phyloP scores from a whole-genome alignment of 2,113 vertebrate genomes.

The Sceloporus tristichus region DNA sequence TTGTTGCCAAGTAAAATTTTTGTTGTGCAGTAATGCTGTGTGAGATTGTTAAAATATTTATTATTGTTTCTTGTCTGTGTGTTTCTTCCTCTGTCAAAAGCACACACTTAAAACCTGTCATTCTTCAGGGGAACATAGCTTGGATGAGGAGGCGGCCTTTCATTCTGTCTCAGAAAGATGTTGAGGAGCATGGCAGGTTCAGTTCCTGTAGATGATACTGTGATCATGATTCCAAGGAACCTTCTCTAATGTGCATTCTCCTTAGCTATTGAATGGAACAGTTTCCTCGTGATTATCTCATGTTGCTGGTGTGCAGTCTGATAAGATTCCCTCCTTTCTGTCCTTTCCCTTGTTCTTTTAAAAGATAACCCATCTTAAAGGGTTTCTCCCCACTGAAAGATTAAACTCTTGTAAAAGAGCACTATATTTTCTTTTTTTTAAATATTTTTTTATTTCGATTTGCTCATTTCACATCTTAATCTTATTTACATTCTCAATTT shows the following conservation, averaged over 20 bases:
- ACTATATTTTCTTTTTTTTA: neutral
- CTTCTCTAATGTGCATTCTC: neutral
- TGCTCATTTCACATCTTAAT: too few species aligned
- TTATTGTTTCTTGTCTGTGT: neutral
- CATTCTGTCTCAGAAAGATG: neutral
- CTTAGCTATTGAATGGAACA: neutral
- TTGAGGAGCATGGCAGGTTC: neutral
- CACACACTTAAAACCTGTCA: neutral
- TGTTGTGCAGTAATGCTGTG: neutral
- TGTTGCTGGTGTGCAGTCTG: neutral
- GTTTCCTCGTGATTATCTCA: neutral
- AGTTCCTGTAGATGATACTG: neutral
- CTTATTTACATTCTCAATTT: too few species aligned
- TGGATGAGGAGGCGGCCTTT: too few species aligned
- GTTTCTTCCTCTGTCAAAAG: neutral
- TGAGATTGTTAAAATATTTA: neutral
- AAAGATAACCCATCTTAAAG: neutral
- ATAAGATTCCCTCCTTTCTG: neutral
- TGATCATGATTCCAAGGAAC: neutral
- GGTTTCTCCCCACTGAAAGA: neutral
- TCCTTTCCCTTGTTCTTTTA: neutral
- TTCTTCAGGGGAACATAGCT: neutral
- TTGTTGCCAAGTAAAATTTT: neutral
- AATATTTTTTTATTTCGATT: too few species aligned
- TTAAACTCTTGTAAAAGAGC: slow-evolving; percentile 12